Conservation (phyloP, 2,113 vertebrate genomes). For the Pterocles orientalis region DNA sequence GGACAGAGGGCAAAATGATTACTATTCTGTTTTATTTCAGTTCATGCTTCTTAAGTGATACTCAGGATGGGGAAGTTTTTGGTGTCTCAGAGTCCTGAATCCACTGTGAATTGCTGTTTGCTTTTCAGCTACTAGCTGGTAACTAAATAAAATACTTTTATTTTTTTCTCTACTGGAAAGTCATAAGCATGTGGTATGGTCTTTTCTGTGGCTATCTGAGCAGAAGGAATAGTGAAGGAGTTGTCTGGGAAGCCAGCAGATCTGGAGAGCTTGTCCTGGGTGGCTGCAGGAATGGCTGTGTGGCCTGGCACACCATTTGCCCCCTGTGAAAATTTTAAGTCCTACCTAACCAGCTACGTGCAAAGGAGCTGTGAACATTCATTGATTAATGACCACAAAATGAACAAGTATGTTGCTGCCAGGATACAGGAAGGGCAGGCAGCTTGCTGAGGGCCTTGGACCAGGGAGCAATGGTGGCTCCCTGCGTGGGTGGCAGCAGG, state of each 20-base stretch:
- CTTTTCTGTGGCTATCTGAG: not conserved
- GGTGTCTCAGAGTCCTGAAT: not conserved
- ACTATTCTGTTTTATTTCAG: not conserved
- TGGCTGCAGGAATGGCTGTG: accelerated
- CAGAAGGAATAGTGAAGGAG: not conserved
- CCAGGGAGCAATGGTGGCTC: accelerated
- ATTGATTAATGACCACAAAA: not conserved
- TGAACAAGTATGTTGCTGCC: not conserved
- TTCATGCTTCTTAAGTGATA: not conserved
- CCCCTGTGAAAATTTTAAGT: not conserved
- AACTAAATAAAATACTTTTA: not conserved
- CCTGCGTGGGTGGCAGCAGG: not conserved
- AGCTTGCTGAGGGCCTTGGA: accelerated
- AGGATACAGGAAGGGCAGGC: accelerated
- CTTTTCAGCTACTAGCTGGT: not conserved
- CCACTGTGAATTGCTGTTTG: not conserved
- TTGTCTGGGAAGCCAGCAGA: accelerated
- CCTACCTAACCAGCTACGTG: not conserved
- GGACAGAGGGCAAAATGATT: not conserved
- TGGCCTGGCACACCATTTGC: not conserved
- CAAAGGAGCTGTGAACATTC: not conserved
- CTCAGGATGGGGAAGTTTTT: not conserved
- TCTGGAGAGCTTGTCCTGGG: not conserved
- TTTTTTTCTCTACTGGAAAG: not conserved
- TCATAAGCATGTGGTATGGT: not conserved